Base-by-base conservation (phyloP, 2,797 vertebrate species). In the Mus spretus region DNA sequence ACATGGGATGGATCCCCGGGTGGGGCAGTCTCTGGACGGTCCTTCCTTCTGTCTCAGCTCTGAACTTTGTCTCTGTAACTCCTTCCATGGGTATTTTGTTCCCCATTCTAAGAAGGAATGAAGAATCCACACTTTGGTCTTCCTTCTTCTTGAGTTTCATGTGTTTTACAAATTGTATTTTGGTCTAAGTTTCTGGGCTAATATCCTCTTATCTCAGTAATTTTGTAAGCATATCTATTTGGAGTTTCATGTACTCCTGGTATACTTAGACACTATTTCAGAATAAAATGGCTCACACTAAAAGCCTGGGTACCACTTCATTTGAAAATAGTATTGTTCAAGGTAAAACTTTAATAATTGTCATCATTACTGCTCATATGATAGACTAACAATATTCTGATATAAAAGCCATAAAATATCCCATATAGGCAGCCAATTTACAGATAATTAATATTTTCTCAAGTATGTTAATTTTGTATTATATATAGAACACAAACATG, bases 301-400 rank as follows among this genome's bases (percentile, higher is more conserved):
- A 83, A 84, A 89, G 89, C 72, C 84, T 74, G 15, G 61, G 24
- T 37, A 24, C 2, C 11, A 17, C 3, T 79, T 24, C 83, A 53
- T 79, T 80, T 9, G 1, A 84, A 81, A 44, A 92, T 20, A 93
- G 7, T 34, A 77, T 88, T 95, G 44, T 95, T 92, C 19, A 92
- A 82, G 3, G 24, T 92, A 82, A 90, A 93, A 93, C 3, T 4
- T 78, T 80, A 47, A 82, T n/a, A 79, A 79, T 89, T 95, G 26
- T 55, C 89, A 88, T 78, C 0, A 61, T 40, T 79, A 13, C 55
- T 72, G 5, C 83, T 89, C 50, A 9, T 44, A 79, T 90, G 19
- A 13, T 67, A 34, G 0, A 50, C 44, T 83, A 15, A 87, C 28
- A 20, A 26, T 67, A 61, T 86, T 1, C 22, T 85, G 14, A 20